Evolutionary conservation across 1,140 invertebrate species (phyloP), one percentile per base, ranked within the genome.

Genomic region (Gerris buenoi): DNA sequence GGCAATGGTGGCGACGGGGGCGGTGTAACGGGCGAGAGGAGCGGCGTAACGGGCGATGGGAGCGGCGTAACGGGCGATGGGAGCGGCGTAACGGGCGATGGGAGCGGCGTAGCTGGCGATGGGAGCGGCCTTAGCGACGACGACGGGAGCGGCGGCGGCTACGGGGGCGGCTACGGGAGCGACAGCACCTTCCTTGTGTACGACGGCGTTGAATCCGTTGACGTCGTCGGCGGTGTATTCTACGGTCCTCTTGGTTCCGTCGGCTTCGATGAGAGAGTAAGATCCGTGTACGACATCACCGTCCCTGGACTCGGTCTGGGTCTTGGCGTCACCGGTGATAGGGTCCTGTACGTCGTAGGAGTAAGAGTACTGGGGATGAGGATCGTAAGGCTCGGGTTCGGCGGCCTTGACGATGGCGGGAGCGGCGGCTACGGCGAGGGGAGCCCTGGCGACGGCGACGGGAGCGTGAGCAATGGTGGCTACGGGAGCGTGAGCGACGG

Each of bases 201-300:
- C n/a, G n/a, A n/a, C n/a, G n/a, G n/a, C n/a, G n/a, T n/a, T n/a
- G n/a, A n/a, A n/a, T n/a, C n/a, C n/a, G n/a, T n/a, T n/a, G n/a
- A n/a, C n/a, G n/a, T n/a, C n/a, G n/a, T n/a, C n/a, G n/a, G n/a
- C n/a, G n/a, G n/a, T n/a, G n/a, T n/a, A n/a, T n/a, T n/a, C n/a
- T n/a, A n/a, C n/a, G n/a, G n/a, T n/a, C n/a, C n/a, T n/a, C n/a
- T 83, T 82, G 75, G 83, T 83, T 1, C 82, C 82, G 73, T 81
- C 80, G 65, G 81, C 80, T 68, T 83, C 82, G 13, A 81, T 71
- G 15, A 83, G 74, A 0, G 80, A 80, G 75, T 83, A 84, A 1
- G 77, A 78, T 0, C 81, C 81, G 33, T 79, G 77, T 5, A 81
- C 79, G 0, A 80, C 78, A 67, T 81, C 80, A 10, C 80, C 80